Conservation (phyloP, 2,888 invertebrate genomes). For the Drosophila conformis region DNA sequence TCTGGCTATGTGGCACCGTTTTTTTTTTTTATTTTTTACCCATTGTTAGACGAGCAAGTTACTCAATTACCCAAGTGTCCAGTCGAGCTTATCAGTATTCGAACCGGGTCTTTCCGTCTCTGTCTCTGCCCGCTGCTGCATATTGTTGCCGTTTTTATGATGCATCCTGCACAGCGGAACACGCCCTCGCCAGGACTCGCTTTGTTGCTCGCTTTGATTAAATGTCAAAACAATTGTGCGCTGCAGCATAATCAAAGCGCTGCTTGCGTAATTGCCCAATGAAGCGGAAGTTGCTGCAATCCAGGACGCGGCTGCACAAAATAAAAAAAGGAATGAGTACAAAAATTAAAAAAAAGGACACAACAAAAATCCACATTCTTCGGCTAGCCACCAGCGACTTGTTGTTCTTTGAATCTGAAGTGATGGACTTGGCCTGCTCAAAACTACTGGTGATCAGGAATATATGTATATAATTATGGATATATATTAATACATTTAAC, state of each 20-base stretch:
- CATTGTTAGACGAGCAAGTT: conserved; percentile 53
- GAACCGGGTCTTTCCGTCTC: conserved; percentile 28
- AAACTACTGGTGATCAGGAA: neutral
- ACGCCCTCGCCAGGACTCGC: conserved; percentile 25
- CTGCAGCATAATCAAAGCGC: conserved; percentile 75
- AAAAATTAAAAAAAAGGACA: conserved; percentile 7
- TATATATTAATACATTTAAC: neutral
- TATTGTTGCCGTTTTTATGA: conserved; percentile 45
- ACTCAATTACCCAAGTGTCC: conserved; percentile 78
- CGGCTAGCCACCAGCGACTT: neutral
- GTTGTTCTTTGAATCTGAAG: neutral
- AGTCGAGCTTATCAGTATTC: conserved; percentile 67
- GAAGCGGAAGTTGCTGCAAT: conserved; percentile 69
- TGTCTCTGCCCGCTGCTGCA: conserved; percentile 5
- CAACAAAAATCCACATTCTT: neutral
- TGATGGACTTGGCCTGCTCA: neutral
- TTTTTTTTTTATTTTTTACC: neutral
- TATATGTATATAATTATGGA: no score
- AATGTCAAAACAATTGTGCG: conserved; percentile 77
- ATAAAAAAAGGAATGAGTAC: conserved; percentile 14
- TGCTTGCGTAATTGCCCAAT: conserved; percentile 77
- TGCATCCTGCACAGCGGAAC: conserved; percentile 27
- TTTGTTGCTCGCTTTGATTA: conserved; percentile 71
- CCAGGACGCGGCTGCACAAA: conserved; percentile 10
- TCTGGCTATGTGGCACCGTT: conserved; percentile 26